Conservation (phyloP, 1,140 invertebrate species). For the Saccostrea cuccullata region DNA sequence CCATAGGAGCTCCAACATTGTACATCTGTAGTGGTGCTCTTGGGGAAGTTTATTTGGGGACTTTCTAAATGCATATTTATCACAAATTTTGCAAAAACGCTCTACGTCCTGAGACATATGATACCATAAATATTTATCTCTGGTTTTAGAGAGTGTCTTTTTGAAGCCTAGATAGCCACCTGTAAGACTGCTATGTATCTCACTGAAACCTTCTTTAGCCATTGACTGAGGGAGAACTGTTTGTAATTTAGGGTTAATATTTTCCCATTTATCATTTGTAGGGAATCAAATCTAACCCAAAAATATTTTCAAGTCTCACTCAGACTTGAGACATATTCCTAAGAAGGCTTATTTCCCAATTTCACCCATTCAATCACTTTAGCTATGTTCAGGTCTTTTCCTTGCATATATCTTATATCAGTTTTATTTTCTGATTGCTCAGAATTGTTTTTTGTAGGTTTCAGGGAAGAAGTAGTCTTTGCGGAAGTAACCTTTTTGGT, state of each 20-base stretch:
- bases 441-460: slow-evolving; percentile 1
- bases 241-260: too few species aligned
- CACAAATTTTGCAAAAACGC: slow-evolving; percentile 20
- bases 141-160: slow-evolving; percentile 20
- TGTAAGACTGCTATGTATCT: not conserved
- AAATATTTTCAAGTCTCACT: too few species aligned
- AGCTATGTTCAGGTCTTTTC: too few species aligned
- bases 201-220: not conserved
- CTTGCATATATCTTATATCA: not conserved
- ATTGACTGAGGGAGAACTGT: not conserved
- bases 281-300: too few species aligned
- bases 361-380: too few species aligned
- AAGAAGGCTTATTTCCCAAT: too few species aligned
- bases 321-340: too few species aligned
- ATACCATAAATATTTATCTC: not conserved
- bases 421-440: too few species aligned
- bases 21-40: slow-evolving; percentile 27
- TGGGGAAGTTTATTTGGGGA: not conserved
- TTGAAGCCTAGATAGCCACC: not conserved
- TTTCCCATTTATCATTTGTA: too few species aligned
- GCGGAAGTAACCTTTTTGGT: not conserved
- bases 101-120: not conserved
- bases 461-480: not conserved
- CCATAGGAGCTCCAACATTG: slow-evolving; percentile 15
- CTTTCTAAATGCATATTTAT: slow-evolving; percentile 27